Conservation (phyloP, 37 sponge, comb jelly and placozoan genomes). For the Spongilla lacustris region DNA sequence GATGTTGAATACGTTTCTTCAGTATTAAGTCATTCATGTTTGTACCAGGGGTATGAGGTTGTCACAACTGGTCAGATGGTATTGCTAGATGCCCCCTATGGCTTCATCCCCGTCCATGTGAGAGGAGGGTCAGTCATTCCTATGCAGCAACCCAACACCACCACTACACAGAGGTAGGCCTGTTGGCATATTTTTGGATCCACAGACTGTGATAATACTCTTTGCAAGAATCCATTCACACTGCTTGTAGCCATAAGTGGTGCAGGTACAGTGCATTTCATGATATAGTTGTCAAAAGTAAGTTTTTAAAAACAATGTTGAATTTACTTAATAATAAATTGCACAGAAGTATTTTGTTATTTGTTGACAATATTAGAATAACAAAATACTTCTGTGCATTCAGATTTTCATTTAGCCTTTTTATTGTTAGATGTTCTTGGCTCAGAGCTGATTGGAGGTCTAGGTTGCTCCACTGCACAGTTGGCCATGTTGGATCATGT, state of each 20-base stretch:
- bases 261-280: neutral
- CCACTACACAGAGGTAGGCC: conserved; percentile 50
- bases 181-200: neutral
- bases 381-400: neutral
- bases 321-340: too few species aligned
- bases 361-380: conserved; percentile 18
- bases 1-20: too few species aligned
- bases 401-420: too few species aligned
- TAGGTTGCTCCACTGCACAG: neutral
- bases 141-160: conserved; percentile 58
- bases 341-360: too few species aligned
- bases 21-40: neutral
- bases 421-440: neutral
- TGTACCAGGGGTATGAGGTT: conserved; percentile 52
- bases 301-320: too few species aligned
- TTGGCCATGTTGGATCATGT: neutral
- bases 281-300: too few species aligned
- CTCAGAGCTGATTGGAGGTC: neutral
- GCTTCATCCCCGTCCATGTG: conserved; percentile 62
- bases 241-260: conserved; percentile 48
- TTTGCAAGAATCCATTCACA: conserved; percentile 59
- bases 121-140: conserved; percentile 60
- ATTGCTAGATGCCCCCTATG: conserved; percentile 41
- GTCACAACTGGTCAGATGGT: neutral
- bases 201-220: too few species aligned